Conservation (phyloP, 30 jellyfish, hydroid and myxozoan species). For the Nemopilema nomurai region DNA sequence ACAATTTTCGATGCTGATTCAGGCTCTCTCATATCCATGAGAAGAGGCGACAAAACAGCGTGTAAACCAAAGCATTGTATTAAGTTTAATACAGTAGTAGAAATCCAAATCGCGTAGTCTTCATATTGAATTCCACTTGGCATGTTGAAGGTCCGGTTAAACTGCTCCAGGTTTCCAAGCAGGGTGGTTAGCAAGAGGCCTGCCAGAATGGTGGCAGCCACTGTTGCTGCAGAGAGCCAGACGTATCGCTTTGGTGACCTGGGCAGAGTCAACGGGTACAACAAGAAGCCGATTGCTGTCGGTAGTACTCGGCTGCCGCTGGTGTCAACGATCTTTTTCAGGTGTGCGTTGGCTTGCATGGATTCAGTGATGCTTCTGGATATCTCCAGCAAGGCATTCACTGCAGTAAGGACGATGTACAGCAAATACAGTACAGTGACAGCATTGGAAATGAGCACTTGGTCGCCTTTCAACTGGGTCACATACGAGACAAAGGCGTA, state of each 20-base stretch:
- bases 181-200: conserved; percentile 43
- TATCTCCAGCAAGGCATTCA: conserved; percentile 5
- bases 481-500: neutral
- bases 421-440: conserved; percentile 1
- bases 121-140: neutral
- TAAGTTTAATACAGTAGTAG: conserved; percentile 8
- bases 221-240: neutral
- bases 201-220: neutral
- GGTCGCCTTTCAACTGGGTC: neutral
- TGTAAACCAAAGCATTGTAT: conserved; percentile 29
- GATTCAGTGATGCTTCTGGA: neutral
- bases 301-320: neutral
- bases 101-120: neutral
- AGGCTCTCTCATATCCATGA: conserved; percentile 27
- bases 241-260: conserved; percentile 25
- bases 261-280: conserved; percentile 31
- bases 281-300: neutral
- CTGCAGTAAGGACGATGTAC: neutral
- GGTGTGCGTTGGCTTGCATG: neutral
- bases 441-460: neutral
- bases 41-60: neutral
- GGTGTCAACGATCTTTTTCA: neutral
- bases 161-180: conserved; percentile 18
- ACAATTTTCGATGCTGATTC: conserved; percentile 33
- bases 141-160: neutral